These are phyloP conservation scores for Phrynocephalus guinanensis DNA, from an alignment of 2,797 vertebrate species.

Conservation along the genomic window DNA sequence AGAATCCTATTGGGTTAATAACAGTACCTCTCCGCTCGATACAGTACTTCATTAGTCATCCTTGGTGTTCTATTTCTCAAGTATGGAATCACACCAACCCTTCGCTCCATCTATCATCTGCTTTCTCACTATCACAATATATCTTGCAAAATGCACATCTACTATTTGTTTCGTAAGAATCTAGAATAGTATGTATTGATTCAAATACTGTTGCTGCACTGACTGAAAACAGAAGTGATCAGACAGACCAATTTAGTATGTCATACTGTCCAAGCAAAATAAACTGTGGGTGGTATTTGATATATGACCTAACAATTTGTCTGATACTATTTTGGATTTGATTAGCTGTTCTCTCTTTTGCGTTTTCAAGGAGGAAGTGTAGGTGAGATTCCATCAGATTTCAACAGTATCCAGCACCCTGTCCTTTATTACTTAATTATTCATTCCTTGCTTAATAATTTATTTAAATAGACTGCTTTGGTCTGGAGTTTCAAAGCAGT, in stretches of 20 bases:
- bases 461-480: no score
- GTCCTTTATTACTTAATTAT: no score
- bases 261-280: neutral
- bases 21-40: conserved; percentile 7
- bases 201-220: no score
- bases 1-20: neutral
- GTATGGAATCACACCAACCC: neutral
- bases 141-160: conserved; percentile 4
- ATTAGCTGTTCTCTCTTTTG: neutral
- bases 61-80: conserved; percentile 3
- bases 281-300: neutral
- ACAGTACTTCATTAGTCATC: neutral
- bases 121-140: neutral
- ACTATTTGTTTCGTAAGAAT: neutral
- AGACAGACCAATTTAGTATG: neutral
- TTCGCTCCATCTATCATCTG: conserved; percentile 9
- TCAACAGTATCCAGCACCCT: neutral
- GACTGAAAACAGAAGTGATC: neutral
- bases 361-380: neutral
- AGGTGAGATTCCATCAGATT: neutral
- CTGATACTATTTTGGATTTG: neutral
- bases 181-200: neutral
- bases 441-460: no score
- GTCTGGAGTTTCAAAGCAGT: no score
- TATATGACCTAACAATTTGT: neutral